Percentiles rank a stretch among this genome's conserved stretches.
phyloP scores from a whole-genome alignment of 2,113 vertebrate species.

The Gnathonemus longibarbis region DNA sequence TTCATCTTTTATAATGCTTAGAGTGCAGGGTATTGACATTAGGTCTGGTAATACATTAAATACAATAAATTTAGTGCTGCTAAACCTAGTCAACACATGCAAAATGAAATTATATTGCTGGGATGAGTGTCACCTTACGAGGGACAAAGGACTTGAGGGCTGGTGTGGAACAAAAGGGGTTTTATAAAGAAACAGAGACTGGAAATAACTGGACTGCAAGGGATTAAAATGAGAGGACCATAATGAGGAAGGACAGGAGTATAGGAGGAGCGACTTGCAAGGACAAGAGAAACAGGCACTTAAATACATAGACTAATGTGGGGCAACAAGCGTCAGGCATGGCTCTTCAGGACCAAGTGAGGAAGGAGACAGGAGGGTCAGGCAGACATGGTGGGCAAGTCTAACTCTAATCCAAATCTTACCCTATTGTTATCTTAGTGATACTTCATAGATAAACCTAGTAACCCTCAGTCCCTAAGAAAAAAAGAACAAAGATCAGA shows the following conservation, averaged over 20 bases:
- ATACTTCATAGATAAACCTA: neutral
- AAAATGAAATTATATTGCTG: neutral
- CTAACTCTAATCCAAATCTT: neutral
- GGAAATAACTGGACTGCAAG: neutral
- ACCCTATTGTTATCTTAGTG: neutral
- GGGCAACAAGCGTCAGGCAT: neutral
- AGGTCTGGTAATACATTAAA: neutral
- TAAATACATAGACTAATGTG: neutral
- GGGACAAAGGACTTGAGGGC: neutral
- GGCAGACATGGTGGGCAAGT: neutral
- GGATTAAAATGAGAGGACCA: neutral
- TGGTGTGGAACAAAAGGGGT: neutral
- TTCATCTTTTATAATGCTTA: no score
- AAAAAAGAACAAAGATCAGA: neutral
- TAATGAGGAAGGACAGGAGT: neutral
- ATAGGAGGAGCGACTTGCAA: neutral
- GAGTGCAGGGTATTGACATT: no score
- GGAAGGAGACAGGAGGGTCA: neutral
- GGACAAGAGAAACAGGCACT: neutral
- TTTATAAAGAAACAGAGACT: neutral
- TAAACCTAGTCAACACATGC: neutral
- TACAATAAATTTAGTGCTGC: neutral
- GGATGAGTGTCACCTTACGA: neutral
- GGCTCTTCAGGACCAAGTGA: neutral
- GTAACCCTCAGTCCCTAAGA: neutral